Evolutionary conservation across 2,113 vertebrate genomes (phyloP).

Genomic region (Lepisosteus oculatus): DNA sequence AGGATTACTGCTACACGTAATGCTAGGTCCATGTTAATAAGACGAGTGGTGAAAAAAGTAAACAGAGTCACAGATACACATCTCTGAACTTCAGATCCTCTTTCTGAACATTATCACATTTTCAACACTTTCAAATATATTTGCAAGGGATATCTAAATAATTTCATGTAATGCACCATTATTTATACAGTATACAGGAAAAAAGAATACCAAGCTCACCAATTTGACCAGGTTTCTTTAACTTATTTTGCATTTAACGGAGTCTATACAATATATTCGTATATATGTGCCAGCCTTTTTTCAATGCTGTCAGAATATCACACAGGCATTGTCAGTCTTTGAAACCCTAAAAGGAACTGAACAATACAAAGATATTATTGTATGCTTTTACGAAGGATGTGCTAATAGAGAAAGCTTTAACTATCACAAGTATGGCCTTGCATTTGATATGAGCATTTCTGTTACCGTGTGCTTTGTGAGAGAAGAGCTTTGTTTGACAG

Average conservation of each 20-base stretch:
- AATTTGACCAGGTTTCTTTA: too few relatives aligned
- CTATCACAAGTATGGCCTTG: background rate
- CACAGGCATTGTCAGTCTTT: slow-evolving; percentile 28
- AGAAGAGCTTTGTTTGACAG: background rate
- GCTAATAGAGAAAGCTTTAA: slow-evolving; percentile 54
- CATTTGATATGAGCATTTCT: slow-evolving; percentile 9
- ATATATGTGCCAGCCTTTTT: slow-evolving; percentile 50
- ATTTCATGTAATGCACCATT: background rate
- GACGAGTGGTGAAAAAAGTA: slow-evolving; percentile 70
- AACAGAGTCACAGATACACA: slow-evolving; percentile 58
- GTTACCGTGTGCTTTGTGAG: background rate
- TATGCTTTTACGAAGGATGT: slow-evolving; percentile 13
- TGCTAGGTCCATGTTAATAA: slow-evolving; percentile 76
- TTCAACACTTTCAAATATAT: slow-evolving; percentile 74
- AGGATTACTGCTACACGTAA: slow-evolving; percentile 80
- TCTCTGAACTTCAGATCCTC: slow-evolving; percentile 59
- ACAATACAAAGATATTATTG: slow-evolving; percentile 28
- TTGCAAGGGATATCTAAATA: slow-evolving; percentile 37
- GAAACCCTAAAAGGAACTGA: slow-evolving; percentile 50
- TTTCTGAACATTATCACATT: slow-evolving; percentile 54
- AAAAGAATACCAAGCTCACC: too few relatives aligned
- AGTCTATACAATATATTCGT: background rate
- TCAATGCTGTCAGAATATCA: slow-evolving; percentile 40
- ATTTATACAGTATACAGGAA: background rate
- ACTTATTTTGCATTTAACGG: too few relatives aligned